Evolutionary conservation across 2,888 invertebrate species (phyloP), one percentile per base, ranked within the genome.

Genomic region (Cerceris rybyensis): DNA sequence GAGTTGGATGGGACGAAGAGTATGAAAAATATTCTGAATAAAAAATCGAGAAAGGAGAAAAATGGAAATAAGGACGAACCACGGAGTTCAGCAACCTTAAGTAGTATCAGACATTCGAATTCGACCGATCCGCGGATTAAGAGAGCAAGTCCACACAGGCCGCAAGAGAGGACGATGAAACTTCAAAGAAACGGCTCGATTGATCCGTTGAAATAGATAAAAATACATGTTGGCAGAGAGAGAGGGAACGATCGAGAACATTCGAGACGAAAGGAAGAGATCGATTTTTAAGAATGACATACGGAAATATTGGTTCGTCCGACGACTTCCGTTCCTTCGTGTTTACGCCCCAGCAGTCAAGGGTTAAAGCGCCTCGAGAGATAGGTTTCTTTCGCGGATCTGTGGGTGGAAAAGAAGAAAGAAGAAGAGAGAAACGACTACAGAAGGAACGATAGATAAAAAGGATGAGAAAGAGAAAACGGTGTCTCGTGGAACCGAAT

Each of bases 201-300:
- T 61, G 57, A 66, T 61, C 49, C 39, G 55, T 55, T 50, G 42
- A 63, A 55, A 49, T 66, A 55, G 55, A 55, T 71, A 76, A 72
- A 76, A 67, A 63, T 71, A 67, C 57, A 60, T 46, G n/a, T 17
- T 65, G 54, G 60, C 60, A 55, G 65, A 49, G 61, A 74, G 43
- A 14, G 57, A 61, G 65, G 60, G 57, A 65, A 43, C 52, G 77
- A 69, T 76, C 68, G 67, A 39, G 69, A 73, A 16, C 64, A 57
- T 57, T 60, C 69, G 61, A 63, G 52, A 17, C 69, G 61, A 63
- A 43, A 17, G 50, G 50, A 46, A 17, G 14, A 60, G 74, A 78
- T 74, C 70, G 74, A 80, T 74, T 78, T 78, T 74, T 67, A 71
- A 80, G 75, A 75, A 72, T 58, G 70, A 64, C 77, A 75, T 71